phyloP scores from a whole-genome alignment of 2,797 vertebrate species.

The Danio jaintianensis region DNA sequence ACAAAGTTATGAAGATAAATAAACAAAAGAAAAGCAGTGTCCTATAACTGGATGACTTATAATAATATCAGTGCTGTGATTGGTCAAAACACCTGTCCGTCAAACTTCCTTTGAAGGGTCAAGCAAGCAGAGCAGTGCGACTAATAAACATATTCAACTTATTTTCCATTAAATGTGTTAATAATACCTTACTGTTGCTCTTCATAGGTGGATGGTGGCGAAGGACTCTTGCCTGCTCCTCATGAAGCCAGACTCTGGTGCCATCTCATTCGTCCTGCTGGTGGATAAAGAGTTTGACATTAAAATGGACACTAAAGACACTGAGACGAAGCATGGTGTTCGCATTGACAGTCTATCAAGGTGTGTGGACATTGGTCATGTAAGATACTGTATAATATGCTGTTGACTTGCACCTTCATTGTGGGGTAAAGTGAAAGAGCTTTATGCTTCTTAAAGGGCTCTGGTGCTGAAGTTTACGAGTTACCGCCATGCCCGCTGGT shows the following conservation, averaged over 20 bases:
- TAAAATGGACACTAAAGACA: constrained; percentile 93
- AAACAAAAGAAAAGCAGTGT: too few relatives aligned
- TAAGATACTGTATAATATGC: neutral
- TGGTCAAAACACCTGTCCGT: neutral
- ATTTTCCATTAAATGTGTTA: too few relatives aligned
- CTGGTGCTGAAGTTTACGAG: constrained; percentile 95
- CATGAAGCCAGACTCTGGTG: constrained; percentile 91
- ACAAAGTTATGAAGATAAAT: too few relatives aligned
- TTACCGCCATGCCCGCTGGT: constrained; percentile 95
- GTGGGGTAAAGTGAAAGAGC: neutral
- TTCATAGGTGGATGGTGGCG: constrained; percentile 90
- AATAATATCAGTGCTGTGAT: too few relatives aligned
- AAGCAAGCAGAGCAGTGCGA: too few relatives aligned
- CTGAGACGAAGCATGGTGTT: constrained; percentile 90
- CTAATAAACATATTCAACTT: too few relatives aligned
- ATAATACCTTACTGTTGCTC: neutral
- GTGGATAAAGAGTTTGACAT: constrained; percentile 93
- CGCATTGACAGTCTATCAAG: constrained; percentile 93
- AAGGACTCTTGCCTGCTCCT: constrained; percentile 97
- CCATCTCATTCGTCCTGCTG: constrained; percentile 91
- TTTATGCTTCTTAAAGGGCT: constrained; percentile 74
- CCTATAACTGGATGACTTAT: too few relatives aligned
- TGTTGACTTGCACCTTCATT: neutral
- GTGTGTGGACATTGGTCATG: constrained; percentile 67
- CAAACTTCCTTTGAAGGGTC: neutral